Conservation (phyloP, 2,113 vertebrate species). For the Urocynchramus pylzowi region DNA sequence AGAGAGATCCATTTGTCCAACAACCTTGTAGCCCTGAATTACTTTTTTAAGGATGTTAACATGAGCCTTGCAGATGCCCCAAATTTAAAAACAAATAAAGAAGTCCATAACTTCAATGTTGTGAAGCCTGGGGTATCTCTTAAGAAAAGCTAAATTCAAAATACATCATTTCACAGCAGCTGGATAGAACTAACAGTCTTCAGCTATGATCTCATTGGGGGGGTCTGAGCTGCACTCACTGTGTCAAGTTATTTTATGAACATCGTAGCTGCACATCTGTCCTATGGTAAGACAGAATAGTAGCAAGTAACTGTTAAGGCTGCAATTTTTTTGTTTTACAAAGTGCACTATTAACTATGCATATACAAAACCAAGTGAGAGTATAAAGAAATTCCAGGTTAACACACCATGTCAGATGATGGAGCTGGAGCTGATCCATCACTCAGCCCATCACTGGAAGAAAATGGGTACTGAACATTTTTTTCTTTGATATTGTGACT, state of each 20-base stretch:
- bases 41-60: not conserved
- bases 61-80: not conserved
- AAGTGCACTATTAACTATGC: not conserved
- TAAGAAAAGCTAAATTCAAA: not conserved
- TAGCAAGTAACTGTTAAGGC: not conserved
- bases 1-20: not conserved
- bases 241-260: not conserved
- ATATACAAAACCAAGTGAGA: not conserved
- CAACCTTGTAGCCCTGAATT: not conserved
- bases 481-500: constrained; percentile 5
- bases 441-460: not conserved
- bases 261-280: not conserved
- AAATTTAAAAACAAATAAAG: not conserved
- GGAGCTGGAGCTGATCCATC: not conserved
- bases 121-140: not conserved
- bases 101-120: not conserved
- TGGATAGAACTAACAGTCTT: not conserved
- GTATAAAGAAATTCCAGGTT: not conserved
- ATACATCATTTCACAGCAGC: not conserved
- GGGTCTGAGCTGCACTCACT: not conserved
- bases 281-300: not conserved
- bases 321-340: not conserved
- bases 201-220: not conserved
- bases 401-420: constrained; percentile 52
- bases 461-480: not conserved